Evolutionary conservation across 2,888 invertebrate genomes (phyloP), one percentile per base, ranked within the genome.

Genomic region (Pandemis heparana): DNA sequence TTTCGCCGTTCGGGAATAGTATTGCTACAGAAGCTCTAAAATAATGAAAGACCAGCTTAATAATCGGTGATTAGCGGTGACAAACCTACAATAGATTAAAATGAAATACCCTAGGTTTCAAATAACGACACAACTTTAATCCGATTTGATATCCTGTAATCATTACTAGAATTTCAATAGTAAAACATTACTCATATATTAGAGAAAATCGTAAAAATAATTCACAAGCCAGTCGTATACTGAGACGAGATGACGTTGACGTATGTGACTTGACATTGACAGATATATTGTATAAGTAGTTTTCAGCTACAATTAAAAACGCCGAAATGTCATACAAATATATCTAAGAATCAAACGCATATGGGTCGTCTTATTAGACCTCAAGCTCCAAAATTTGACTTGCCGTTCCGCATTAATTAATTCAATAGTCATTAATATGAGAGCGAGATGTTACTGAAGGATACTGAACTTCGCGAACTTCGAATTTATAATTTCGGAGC

Each of bases 1-100:
- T 84, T 84, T 51, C 82, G 83, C 48, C 80, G 81, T 56, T 75
- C 78, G 18, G 77, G 66, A 61, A 71, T 73, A n/a, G 78, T 77
- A 59, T 48, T 53, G 53, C 61, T 69, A 71, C 67, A 53, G 16
- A 56, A 73, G 65, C 71, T 75, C 70, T 76, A 69, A 73, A 66
- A 69, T 77, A 81, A 75, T 76, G 77, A 70, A 78, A 82, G 16
- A 76, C 79, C 87, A 87, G 68, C 18, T 60, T 59, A 63, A 10
- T 39, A 63, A 7, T 43, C 41, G 12, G 16, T 18, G 38, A 7
- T 62, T 56, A 1, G 5, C 5, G 12, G 2, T 48, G 18, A 5
- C 18, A 69, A 46, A 61, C 6, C 14, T 18, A 48, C 4, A 70
- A 64, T 64, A 62, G 39, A 71, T 23, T 18, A 62, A 61, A 3